Base-by-base conservation (phyloP, 2,888 invertebrate genomes). In the Shargacucullia verbasci region DNA sequence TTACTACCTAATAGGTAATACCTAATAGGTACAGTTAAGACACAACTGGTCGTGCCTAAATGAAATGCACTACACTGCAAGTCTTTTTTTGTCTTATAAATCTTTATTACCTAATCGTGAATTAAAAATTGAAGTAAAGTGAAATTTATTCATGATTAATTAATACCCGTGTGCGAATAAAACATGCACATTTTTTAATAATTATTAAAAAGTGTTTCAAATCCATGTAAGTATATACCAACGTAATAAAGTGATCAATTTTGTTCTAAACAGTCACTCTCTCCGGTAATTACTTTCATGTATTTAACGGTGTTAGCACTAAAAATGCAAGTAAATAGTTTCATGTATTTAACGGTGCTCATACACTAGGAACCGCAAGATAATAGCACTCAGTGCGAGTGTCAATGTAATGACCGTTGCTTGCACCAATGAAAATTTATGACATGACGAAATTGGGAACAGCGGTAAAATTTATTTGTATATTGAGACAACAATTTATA, bases 231-330 rank as follows among this genome's bases (percentile, higher is more conserved):
- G 35, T 47, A n/a, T n/a, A n/a, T n/a, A 25, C 33, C 44, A 45
- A 49, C 44, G 10, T 11, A 25, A 11, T 31, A n/a, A 43, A 29
- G 14, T 33, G 12, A 34, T n/a, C n/a, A 12, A n/a, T 34, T 38
- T 11, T 54, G n/a, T n/a, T n/a, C n/a, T n/a, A n/a, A n/a, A n/a
- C n/a, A n/a, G n/a, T n/a, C n/a, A n/a, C n/a, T n/a, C n/a, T n/a
- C n/a, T n/a, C n/a, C n/a, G n/a, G n/a, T n/a, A n/a, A n/a, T n/a
- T 44, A 61, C 67, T 71, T 71, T 71, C 69, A 47, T 35, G 38
- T 57, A n/a, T n/a, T n/a, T 41, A 57, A 37, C 41, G 25, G 27
- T 41, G 27, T 12, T n/a, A 13, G 34, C 34, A 34, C 34, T 34
- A n/a, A 0, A 12, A 12, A n/a, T 12, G 34, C 31, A 3, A 31